Evolutionary conservation across 2,797 vertebrate species (phyloP).

Genomic region (Cyclura pinguis): DNA sequence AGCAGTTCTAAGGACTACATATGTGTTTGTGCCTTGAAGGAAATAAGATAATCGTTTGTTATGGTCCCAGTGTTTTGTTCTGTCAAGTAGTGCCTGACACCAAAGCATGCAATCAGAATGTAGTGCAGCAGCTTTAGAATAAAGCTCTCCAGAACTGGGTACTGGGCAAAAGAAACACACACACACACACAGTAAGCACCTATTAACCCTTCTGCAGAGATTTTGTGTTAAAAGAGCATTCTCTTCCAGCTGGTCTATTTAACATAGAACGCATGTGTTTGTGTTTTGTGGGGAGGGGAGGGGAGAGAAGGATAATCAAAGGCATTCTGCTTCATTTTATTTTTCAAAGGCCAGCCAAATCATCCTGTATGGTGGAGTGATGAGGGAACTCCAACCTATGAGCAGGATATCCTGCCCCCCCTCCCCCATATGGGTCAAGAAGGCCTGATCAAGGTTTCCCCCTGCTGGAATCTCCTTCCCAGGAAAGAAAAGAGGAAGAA

Average conservation of each 20-base stretch:
- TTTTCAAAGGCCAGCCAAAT: slow-evolving; percentile 34
- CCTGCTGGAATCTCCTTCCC: neutral
- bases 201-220: slow-evolving; percentile 68
- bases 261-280: slow-evolving; percentile 51
- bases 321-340: slow-evolving; percentile 38
- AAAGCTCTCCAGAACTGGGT: slow-evolving; percentile 64
- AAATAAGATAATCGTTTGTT: too few relatives aligned
- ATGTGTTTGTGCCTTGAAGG: too few relatives aligned
- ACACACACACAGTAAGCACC: slow-evolving; percentile 53
- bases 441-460: neutral
- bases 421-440: too few relatives aligned
- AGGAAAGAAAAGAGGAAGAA: neutral
- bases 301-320: slow-evolving; percentile 46
- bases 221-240: slow-evolving; percentile 45
- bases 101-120: slow-evolving; percentile 30
- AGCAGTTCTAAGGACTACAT: too few relatives aligned
- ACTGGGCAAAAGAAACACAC: slow-evolving; percentile 60
- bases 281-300: neutral
- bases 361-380: neutral
- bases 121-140: slow-evolving; percentile 61
- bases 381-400: neutral
- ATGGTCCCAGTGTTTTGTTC: too few relatives aligned
- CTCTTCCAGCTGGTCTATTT: slow-evolving; percentile 42
- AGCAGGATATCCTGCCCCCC: neutral
- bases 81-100: neutral